These are phyloP conservation scores for Epiblema foenella DNA, from an alignment of 2,888 invertebrate species.

Conservation along the genomic window DNA sequence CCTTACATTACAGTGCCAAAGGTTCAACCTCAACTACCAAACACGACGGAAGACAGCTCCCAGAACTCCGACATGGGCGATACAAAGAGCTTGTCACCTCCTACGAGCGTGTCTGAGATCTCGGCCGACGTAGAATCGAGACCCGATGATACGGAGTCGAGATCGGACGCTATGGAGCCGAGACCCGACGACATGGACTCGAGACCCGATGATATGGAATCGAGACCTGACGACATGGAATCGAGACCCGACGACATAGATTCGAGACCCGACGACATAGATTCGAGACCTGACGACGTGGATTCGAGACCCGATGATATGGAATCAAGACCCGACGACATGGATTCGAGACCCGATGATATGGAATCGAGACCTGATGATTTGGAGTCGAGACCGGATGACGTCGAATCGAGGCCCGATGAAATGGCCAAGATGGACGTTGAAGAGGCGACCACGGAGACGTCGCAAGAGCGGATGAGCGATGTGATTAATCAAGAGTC, in stretches of 20 bases:
- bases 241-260: conserved; percentile 44
- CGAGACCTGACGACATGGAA: conserved; percentile 50
- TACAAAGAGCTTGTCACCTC: conserved; percentile 71
- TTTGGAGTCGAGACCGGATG: conserved; percentile 44
- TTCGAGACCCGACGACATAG: background rate
- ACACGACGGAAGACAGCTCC: conserved; percentile 71
- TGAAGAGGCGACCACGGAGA: conserved; percentile 41
- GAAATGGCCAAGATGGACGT: conserved; percentile 33
- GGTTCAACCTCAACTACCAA: conserved; percentile 60
- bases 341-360: conserved; percentile 11
- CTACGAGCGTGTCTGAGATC: conserved; percentile 68
- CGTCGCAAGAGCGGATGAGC: conserved; percentile 36
- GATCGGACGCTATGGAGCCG: background rate
- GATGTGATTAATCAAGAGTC: conserved; percentile 53
- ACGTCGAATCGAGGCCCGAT: conserved; percentile 4
- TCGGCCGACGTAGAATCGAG: conserved; percentile 57
- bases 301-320: background rate
- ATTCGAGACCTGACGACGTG: background rate
- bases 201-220: background rate
- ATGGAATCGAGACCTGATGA: conserved; percentile 52
- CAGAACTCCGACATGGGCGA: conserved; percentile 74
- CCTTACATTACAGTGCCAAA: conserved; percentile 57
- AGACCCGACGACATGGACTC: conserved; percentile 16
- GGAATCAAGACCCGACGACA: conserved; percentile 9
- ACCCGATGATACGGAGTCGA: conserved; percentile 15